These are phyloP conservation scores for Sebastes cheni DNA, from an alignment of 2,797 vertebrate genomes.

Conservation along the genomic window DNA sequence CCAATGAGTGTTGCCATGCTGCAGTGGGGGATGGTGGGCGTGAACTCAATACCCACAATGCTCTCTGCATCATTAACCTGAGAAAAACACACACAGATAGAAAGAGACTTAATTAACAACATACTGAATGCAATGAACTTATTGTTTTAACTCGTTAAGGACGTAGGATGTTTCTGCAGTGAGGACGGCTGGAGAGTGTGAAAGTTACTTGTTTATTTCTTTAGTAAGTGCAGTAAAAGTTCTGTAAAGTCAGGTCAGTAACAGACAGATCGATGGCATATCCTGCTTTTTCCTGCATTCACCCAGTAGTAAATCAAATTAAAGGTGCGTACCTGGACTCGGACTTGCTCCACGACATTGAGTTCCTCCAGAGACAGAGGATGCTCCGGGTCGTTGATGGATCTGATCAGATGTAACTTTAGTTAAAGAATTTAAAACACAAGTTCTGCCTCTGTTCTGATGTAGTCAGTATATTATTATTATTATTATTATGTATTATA, in stretches of 20 bases:
- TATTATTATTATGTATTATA: no score
- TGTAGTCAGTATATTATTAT: no score
- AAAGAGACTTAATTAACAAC: not conserved
- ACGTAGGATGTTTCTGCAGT: not conserved
- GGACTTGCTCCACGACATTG: constrained; percentile 92
- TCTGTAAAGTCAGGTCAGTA: not conserved
- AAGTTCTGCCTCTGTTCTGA: no score
- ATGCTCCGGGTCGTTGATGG: constrained; percentile 95
- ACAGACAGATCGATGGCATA: not conserved
- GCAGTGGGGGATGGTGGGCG: constrained; percentile 94
- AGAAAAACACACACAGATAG: not conserved
- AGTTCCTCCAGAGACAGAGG: constrained; percentile 94
- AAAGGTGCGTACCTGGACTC: constrained; percentile 83
- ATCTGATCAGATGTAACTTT: constrained; percentile 89
- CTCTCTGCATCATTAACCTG: constrained; percentile 87
- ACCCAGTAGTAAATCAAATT: not conserved
- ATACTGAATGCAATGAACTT: not conserved
- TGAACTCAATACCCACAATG: constrained; percentile 87
- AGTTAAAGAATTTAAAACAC: constrained; percentile 5
- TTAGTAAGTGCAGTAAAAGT: no score
- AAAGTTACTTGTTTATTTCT: no score
- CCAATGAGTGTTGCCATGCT: constrained; percentile 96
- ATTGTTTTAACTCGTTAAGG: not conserved
- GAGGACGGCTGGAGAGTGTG: not conserved
- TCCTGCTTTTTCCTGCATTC: not conserved